Evolutionary conservation across 1,140 invertebrate species (phyloP), one percentile per base, ranked within the genome.

Genomic region (Subanguina moxae): DNA sequence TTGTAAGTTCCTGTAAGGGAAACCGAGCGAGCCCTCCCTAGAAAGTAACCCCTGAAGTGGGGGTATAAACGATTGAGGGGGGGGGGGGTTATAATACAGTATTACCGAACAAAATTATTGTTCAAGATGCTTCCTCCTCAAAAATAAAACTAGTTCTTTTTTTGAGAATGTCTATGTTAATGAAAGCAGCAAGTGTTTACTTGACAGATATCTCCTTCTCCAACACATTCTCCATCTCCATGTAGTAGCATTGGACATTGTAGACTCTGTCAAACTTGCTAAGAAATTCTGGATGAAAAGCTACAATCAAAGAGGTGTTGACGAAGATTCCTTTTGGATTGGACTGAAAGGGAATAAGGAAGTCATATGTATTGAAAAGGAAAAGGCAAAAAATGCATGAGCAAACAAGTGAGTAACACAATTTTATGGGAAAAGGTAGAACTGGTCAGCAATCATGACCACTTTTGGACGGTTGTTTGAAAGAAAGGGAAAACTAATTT

Each of bases 241-340:
- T 82, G 71, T 82, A 82, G 64, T 75, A 82, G 61, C 80, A 82
- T 58, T 82, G 79, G 13, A 82, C 69, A 27, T 70, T 70, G 65
- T 75, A 82, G 46, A 82, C 73, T 59, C 72, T 46, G 71, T 82
- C 80, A 48, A 76, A 66, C 68, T 82, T 82, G 21, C 77, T 82
- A 1, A 82, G 65, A 65, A 76, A 80, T 43, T 82, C 72, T 0
- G 78, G 73, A 78, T 77, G 67, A 64, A 81, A 81, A 15, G 79
- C 75, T 15, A 81, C 74, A 15, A 81, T 70, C 1, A 81, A 25
- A 17, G 65, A 64, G 21, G 78, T 75, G 11, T 58, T 73, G 11
- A 81, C 52, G 65, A 82, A 81, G 32, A 82, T 56, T 13, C 79
- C 79, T 25, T 65, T 63, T 15, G 78, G 78, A 67, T 75, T 52